Percentiles rank a stretch among this genome's conserved stretches.
phyloP scores from a whole-genome alignment of 2,888 invertebrate species.

The Macaria notata region DNA sequence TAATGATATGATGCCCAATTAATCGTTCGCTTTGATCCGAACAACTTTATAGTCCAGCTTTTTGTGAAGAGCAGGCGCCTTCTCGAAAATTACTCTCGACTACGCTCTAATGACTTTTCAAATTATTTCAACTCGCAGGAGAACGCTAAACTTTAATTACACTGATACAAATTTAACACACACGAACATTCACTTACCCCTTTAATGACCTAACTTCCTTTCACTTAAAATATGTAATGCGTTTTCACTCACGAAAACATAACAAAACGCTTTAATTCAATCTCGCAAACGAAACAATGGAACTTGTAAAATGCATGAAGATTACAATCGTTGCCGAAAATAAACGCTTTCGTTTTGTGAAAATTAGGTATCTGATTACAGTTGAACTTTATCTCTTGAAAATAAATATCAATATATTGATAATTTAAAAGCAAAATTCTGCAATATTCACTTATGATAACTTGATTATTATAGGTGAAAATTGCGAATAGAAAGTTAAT shows the following conservation, averaged over 20 bases:
- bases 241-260: conserved; percentile 7
- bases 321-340: conserved; percentile 2
- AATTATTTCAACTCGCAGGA: conserved; percentile 15
- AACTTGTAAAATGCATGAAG: conserved; percentile 2
- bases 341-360: conserved; percentile 1
- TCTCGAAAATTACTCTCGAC: conserved; percentile 20
- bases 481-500: conserved; percentile 32
- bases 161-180: conserved; percentile 12
- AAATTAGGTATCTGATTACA: not conserved
- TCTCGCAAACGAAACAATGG: conserved; percentile 11
- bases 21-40: conserved; percentile 50
- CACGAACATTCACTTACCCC: conserved; percentile 21
- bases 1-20: conserved; percentile 68
- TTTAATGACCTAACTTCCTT: conserved; percentile 15
- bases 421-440: too few species aligned
- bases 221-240: conserved; percentile 2
- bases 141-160: conserved; percentile 16
- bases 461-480: conserved; percentile 19
- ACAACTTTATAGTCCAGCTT: conserved; percentile 33
- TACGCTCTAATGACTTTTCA: conserved; percentile 23
- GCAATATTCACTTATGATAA: conserved; percentile 1
- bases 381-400: too few species aligned
- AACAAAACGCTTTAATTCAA: conserved; percentile 11
- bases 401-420: too few species aligned
- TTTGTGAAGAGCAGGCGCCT: conserved; percentile 20